A percentile compares a stretch with the other conserved stretches of the same genome.
These are phyloP conservation scores for Esox lucius DNA, from an alignment of 2,797 vertebrate species.

Conservation along the genomic window DNA sequence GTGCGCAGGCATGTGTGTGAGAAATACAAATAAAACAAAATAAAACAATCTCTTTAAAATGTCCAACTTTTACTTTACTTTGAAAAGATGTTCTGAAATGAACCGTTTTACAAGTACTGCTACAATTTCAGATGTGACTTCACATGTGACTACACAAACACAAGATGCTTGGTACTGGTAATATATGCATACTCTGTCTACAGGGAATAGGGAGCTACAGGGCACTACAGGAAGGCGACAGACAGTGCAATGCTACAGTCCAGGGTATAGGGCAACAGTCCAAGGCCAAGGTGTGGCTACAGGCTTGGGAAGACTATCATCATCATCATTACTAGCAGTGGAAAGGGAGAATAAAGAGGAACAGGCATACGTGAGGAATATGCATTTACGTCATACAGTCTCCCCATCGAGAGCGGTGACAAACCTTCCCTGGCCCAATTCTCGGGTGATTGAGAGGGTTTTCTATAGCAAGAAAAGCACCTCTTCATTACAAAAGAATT, in stretches of 20 bases:
- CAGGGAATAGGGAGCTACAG: not conserved
- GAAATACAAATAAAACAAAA: constrained; percentile 13
- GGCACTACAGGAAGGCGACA: constrained; percentile 25
- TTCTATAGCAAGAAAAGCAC: not conserved
- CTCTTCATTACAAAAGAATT: not conserved
- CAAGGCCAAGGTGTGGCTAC: constrained; percentile 26
- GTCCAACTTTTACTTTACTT: constrained; percentile 34
- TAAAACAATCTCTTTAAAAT: constrained; percentile 25
- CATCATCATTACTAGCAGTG: constrained; percentile 40
- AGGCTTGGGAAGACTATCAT: constrained; percentile 40
- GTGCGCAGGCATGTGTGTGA: not conserved
- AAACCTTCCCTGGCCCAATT: constrained; percentile 14
- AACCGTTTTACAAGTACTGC: constrained; percentile 30
- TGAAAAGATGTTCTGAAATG: constrained; percentile 18
- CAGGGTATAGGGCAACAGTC: constrained; percentile 27
- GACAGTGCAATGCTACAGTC: constrained; percentile 27
- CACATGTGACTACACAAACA: constrained; percentile 26
- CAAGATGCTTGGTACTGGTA: constrained; percentile 23
- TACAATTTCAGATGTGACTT: constrained; percentile 29
- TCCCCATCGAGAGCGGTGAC: constrained; percentile 47
- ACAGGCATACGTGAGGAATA: constrained; percentile 3
- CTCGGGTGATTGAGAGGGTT: not conserved
- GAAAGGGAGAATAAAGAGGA: constrained; percentile 18
- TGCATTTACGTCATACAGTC: not conserved
- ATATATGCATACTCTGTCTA: constrained; percentile 16